A percentile compares a stretch with the other conserved stretches of the same genome.
These are phyloP conservation scores for Sphenodon punctatus DNA, from an alignment of 2,797 vertebrate species.

Conservation along the genomic window DNA sequence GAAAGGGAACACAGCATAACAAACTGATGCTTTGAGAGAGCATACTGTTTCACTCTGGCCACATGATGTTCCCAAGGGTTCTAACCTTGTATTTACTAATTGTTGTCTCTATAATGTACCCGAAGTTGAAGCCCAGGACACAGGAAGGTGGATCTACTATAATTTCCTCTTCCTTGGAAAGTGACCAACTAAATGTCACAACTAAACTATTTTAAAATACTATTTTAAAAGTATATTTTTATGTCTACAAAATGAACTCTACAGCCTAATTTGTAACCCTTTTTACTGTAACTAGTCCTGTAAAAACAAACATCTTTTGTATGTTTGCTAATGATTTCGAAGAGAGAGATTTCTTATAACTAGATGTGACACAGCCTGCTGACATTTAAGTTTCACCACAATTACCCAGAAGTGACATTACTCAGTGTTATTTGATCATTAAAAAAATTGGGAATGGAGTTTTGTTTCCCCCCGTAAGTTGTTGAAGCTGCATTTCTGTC, in stretches of 20 bases:
- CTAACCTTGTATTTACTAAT: not conserved
- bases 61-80: not conserved
- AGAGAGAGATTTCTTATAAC: not conserved
- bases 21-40: no score
- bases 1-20: not conserved
- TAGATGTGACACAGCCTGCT: slow-evolving; percentile 9
- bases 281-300: not conserved
- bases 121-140: not conserved
- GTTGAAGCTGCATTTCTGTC: not conserved
- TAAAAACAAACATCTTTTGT: not conserved
- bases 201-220: not conserved
- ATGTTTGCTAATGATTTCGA: slow-evolving; percentile 7
- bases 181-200: not conserved
- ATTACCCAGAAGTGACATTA: slow-evolving; percentile 34
- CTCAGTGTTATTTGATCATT: slow-evolving; percentile 11
- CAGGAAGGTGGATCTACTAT: not conserved
- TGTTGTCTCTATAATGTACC: not conserved
- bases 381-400: slow-evolving; percentile 14
- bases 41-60: not conserved
- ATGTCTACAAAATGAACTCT: not conserved
- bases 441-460: slow-evolving; percentile 36
- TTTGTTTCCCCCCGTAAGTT: slow-evolving; percentile 23
- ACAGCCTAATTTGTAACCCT: not conserved
- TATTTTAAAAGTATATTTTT: not conserved
- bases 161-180: not conserved